Base-by-base conservation (phyloP, 2,113 vertebrate genomes). In the Saguinus midas region DNA sequence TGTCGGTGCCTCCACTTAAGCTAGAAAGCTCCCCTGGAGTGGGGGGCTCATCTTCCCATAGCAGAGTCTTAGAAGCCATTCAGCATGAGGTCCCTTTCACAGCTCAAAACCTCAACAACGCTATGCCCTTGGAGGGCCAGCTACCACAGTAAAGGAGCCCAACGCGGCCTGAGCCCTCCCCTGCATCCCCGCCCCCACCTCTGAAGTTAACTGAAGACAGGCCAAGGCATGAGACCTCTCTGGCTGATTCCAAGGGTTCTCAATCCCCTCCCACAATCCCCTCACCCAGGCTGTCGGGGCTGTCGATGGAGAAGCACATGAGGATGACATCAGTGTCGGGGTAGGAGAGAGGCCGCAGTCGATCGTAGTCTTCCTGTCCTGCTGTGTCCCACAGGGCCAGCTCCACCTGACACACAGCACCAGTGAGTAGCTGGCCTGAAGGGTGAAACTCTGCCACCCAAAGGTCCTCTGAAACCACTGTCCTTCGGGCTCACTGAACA, bases 241-340 rank as follows among this genome's bases (percentile, higher is more conserved):
- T 4, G 78, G 45, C 6, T 35, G 35, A 23, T 10, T 12, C 32
- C 43, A 32, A 81, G 37, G 37, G 57, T 40, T 75, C 87, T 80
- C 27, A 2, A 11, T 32, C 40, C 94, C 75, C 82, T 75, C 75
- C 80, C 45, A 66, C 64, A 70, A 1, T 4, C 8, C 20, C 91
- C 91, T 91, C 78, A 99, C 99, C 99, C 66, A 99, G 99, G 98
- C 99, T 99, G 87, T 99, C 99, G 0, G 99, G 99, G 98, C 99
- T 99, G 97, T 99, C 99, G n/a, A 99, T 99, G 85, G 99, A 99
- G 94, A 99, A 99, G 97, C 99, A 99, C 99, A 99, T 99, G 96
- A 99, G 99, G 98, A 99, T 99, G 58, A 99, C 99, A 0, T 99
- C 99, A 0, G 99, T 99, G 98, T 99, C 99, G 0, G 99, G 99